A percentile compares a stretch with the other conserved stretches of the same genome.
These are phyloP conservation scores for Argyrosomus regius DNA, from an alignment of 2,797 vertebrate genomes.

Conservation along the genomic window DNA sequence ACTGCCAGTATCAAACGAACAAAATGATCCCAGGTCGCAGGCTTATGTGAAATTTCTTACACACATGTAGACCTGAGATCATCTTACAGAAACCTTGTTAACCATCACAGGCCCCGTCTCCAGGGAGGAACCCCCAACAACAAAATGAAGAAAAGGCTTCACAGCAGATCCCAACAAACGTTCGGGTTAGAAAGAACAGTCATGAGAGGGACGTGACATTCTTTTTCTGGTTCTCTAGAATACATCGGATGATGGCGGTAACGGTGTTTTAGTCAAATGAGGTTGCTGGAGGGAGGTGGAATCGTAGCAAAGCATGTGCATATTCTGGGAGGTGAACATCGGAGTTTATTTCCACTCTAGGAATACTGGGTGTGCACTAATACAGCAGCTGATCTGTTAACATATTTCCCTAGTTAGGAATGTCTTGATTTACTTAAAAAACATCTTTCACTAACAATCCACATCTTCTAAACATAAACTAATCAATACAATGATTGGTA, in stretches of 20 bases:
- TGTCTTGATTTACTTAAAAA: conserved; percentile 94
- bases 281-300: conserved; percentile 68
- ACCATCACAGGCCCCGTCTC: conserved; percentile 52
- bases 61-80: conserved; percentile 71
- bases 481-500: conserved; percentile 94
- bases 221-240: conserved; percentile 84
- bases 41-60: conserved; percentile 60
- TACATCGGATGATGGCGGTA: conserved; percentile 85
- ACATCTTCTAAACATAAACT: conserved; percentile 96
- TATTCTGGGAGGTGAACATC: conserved; percentile 82
- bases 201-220: conserved; percentile 92
- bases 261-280: conserved; percentile 69
- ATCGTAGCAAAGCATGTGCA: conserved; percentile 82
- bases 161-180: conserved; percentile 75
- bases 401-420: conserved; percentile 95
- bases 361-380: conserved; percentile 89
- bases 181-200: conserved; percentile 86
- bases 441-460: conserved; percentile 90
- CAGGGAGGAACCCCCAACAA: conserved; percentile 34
- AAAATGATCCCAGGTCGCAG: conserved; percentile 67
- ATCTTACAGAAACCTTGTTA: conserved; percentile 58
- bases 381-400: conserved; percentile 96
- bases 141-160: conserved; percentile 64
- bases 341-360: conserved; percentile 90
- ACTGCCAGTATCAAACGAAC: conserved; percentile 63